These are phyloP conservation scores for Axea sp. DNA, from an alignment of 2,888 invertebrate species.

Conservation along the genomic window DNA sequence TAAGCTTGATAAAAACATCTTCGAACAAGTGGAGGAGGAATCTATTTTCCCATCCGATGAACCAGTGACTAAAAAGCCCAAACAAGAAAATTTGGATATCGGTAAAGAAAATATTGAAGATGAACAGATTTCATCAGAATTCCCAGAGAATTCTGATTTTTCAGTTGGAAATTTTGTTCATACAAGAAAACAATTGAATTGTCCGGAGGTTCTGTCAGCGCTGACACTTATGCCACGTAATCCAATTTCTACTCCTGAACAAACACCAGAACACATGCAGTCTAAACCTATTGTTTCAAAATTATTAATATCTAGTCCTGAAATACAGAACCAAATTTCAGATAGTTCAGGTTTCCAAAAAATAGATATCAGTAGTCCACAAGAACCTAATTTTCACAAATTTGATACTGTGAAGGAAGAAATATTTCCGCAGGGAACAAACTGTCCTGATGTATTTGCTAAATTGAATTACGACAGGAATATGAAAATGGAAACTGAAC, in stretches of 20 bases:
- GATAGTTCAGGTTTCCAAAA: conserved; percentile 75
- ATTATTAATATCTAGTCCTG: conserved; percentile 73
- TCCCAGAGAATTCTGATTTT: conserved; percentile 72
- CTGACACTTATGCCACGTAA: conserved; percentile 75
- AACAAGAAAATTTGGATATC: conserved; percentile 67
- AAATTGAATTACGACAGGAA: conserved; percentile 68
- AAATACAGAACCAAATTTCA: conserved; percentile 73
- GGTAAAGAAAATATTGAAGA: conserved; percentile 73
- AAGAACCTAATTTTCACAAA: conserved; percentile 61
- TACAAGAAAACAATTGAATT: conserved; percentile 70
- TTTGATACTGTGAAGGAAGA: conserved; percentile 46
- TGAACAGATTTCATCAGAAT: conserved; percentile 68
- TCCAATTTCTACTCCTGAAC: conserved; percentile 63
- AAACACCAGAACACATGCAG: conserved; percentile 42
- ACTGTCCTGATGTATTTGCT: conserved; percentile 67
- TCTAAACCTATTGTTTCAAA: conserved; percentile 67
- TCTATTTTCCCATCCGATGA: conserved; percentile 61
- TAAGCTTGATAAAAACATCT: conserved; percentile 69
- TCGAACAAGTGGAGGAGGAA: conserved; percentile 62
- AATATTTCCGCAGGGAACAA: conserved; percentile 53
- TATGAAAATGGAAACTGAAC: conserved; percentile 66
- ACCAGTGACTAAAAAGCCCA: conserved; percentile 71
- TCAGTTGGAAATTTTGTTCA: conserved; percentile 72
- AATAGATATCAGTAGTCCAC: conserved; percentile 69
- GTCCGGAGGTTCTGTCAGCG: conserved; percentile 76